phyloP scores from a whole-genome alignment of 2,113 vertebrate genomes.

The Galbula dea region DNA sequence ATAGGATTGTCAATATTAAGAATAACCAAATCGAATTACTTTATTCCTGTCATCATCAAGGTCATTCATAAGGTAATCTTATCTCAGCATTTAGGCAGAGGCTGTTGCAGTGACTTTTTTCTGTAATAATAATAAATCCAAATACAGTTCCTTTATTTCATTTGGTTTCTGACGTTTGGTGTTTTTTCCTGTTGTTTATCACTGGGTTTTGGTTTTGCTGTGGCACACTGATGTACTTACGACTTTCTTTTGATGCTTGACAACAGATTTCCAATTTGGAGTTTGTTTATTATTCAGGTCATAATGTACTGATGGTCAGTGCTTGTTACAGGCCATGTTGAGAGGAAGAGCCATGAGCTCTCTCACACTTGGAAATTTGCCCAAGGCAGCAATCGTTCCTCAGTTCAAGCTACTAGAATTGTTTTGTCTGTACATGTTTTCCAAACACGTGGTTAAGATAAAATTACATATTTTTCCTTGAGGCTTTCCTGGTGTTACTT shows the following conservation, averaged over 20 bases:
- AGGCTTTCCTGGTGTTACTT: not conserved
- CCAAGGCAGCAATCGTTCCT: slow-evolving; percentile 25
- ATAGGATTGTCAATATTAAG: not conserved
- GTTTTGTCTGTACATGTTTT: slow-evolving; percentile 15
- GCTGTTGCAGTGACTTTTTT: not conserved
- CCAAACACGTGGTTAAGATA: slow-evolving; percentile 20
- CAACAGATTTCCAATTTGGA: not conserved
- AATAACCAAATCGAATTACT: not conserved
- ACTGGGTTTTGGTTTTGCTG: not conserved
- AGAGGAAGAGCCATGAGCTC: not conserved
- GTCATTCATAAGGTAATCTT: not conserved
- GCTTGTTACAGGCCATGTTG: not conserved
- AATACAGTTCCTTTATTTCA: not conserved
- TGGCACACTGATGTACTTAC: not conserved
- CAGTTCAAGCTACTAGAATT: not conserved
- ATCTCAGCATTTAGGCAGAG: not conserved
- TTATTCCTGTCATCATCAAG: not conserved
- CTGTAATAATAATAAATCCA: not conserved
- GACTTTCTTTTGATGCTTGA: not conserved
- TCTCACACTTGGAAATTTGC: slow-evolving; percentile 6
- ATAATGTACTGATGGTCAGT: not conserved
- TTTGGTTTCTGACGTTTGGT: not conserved
- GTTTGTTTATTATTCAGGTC: slow-evolving; percentile 36
- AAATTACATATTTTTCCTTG: slow-evolving; percentile 50
- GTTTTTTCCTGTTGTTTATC: not conserved